phyloP scores from a whole-genome alignment of 1,140 invertebrate species.

The Thereuonema tuberculata region DNA sequence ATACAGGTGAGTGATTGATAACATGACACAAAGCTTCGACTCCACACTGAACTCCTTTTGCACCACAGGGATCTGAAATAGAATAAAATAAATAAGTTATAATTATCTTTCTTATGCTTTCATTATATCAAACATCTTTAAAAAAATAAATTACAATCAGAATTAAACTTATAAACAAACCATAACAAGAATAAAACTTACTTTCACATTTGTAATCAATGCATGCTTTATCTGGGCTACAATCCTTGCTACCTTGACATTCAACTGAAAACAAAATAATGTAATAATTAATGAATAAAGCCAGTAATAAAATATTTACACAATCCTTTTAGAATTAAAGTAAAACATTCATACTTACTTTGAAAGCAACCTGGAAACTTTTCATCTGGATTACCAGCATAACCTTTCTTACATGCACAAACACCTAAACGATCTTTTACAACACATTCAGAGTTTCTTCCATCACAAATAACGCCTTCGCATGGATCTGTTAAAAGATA shows the following conservation, averaged over 20 bases:
- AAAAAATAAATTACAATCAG: slow-evolving; percentile 8
- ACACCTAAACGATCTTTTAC: slow-evolving; percentile 50
- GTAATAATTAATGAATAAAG: not conserved
- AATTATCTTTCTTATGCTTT: not conserved
- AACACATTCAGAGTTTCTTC: slow-evolving; percentile 60
- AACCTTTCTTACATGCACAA: slow-evolving; percentile 61
- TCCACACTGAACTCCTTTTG: slow-evolving; percentile 62
- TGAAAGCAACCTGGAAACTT: slow-evolving; percentile 23
- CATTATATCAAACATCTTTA: slow-evolving; percentile 5
- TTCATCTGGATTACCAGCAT: slow-evolving; percentile 55
- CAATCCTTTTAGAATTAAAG: slow-evolving; percentile 1
- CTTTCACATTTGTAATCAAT: slow-evolving; percentile 58
- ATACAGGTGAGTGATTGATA: slow-evolving; percentile 52
- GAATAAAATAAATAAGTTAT: not conserved
- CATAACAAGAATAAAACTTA: slow-evolving; percentile 20
- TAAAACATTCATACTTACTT: slow-evolving; percentile 42
- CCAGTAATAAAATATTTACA: not conserved
- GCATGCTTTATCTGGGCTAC: slow-evolving; percentile 29
- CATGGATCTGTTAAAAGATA: slow-evolving; percentile 10
- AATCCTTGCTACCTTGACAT: slow-evolving; percentile 22
- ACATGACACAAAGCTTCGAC: slow-evolving; percentile 66
- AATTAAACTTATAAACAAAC: slow-evolving; percentile 3
- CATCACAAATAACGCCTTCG: slow-evolving; percentile 25
- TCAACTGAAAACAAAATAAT: slow-evolving; percentile 16
- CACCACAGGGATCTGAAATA: slow-evolving; percentile 53